phyloP scores from a whole-genome alignment of 2,113 vertebrate species.

The Balaeniceps rex region DNA sequence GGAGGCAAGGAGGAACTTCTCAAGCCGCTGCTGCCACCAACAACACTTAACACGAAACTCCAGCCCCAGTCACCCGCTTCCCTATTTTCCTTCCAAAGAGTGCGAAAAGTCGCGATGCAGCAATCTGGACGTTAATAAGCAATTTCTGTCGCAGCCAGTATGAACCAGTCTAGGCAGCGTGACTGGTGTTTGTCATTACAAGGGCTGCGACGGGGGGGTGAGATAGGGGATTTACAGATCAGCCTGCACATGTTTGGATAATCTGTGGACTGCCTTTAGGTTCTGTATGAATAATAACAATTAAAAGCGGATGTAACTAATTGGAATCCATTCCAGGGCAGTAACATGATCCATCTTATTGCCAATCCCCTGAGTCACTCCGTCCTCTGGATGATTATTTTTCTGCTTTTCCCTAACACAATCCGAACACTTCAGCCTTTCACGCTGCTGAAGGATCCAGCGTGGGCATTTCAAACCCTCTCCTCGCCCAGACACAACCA shows the following conservation, averaged over 20 bases:
- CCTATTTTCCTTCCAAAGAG: neutral
- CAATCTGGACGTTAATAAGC: neutral
- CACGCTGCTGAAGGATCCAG: neutral
- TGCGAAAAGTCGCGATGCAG: neutral
- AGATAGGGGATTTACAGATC: neutral
- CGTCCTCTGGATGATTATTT: neutral
- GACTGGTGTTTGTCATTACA: neutral
- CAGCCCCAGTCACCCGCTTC: neutral
- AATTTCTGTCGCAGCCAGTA: neutral
- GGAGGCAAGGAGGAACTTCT: neutral
- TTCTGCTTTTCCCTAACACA: neutral
- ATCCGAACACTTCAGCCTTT: neutral
- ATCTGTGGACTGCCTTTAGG: constrained; percentile 1
- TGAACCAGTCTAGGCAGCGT: neutral
- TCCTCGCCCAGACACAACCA: neutral
- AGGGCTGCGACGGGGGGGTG: neutral
- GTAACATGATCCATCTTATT: constrained; percentile 13
- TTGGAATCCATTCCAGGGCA: neutral
- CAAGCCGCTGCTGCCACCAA: neutral
- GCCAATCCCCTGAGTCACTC: constrained; percentile 23
- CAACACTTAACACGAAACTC: neutral
- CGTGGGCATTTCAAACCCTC: neutral
- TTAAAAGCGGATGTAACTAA: constrained; percentile 34
- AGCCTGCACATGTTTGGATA: neutral
- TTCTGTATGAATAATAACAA: constrained; percentile 31